Evolutionary conservation across 53 echinoderm and acorn worm species (phyloP).

Genomic region (Paracentrotus lividus): DNA sequence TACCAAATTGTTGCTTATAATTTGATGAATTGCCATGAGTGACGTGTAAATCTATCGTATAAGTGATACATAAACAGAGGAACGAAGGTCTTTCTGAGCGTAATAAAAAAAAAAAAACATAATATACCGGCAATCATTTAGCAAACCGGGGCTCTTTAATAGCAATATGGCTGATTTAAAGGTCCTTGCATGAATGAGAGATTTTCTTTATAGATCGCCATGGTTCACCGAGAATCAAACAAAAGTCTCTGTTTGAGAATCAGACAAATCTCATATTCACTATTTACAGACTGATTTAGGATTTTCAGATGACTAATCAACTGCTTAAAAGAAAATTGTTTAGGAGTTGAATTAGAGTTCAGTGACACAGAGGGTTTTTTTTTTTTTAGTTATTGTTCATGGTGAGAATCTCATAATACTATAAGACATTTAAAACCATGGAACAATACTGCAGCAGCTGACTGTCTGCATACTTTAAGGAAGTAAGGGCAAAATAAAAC

Average conservation of each 20-base stretch:
- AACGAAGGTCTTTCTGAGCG: neutral
- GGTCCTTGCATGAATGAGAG: constrained; percentile 20
- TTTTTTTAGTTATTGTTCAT: neutral
- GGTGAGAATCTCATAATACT: neutral
- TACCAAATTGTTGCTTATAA: neutral
- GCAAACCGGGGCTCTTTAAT: neutral
- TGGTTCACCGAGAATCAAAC: neutral
- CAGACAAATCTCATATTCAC: neutral
- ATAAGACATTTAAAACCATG: neutral
- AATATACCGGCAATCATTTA: neutral
- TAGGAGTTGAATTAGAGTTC: constrained; percentile 7
- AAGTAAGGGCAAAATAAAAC: neutral
- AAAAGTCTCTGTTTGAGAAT: neutral
- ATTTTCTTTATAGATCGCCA: neutral
- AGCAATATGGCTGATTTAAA: neutral
- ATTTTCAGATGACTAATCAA: constrained; percentile 6
- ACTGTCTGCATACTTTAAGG: neutral
- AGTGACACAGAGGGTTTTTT: neutral
- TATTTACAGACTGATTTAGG: neutral
- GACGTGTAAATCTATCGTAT: neutral
- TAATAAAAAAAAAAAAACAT: neutral
- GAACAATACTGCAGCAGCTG: neutral
- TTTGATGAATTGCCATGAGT: neutral
- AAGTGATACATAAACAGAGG: neutral
- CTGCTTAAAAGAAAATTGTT: neutral